Evolutionary conservation across 2,797 vertebrate species (phyloP).

Genomic region (Taenioides sp.): DNA sequence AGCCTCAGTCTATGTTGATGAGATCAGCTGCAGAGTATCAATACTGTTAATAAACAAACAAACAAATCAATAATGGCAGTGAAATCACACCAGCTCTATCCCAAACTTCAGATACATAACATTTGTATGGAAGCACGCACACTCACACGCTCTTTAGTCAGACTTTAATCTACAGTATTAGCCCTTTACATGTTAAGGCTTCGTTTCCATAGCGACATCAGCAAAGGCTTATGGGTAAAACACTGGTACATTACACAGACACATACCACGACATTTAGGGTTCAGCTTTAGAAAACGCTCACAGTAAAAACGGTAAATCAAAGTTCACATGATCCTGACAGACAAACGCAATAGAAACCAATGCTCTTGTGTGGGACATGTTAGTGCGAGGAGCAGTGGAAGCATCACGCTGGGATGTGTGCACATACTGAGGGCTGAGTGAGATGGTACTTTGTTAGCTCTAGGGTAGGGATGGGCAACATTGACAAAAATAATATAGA

Average conservation of each 20-base stretch:
- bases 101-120: too few relatives aligned
- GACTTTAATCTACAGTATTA: conserved; percentile 14
- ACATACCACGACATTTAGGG: neutral
- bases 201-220: conserved; percentile 7
- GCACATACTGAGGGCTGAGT: too few relatives aligned
- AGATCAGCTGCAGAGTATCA: too few relatives aligned
- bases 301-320: neutral
- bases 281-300: neutral
- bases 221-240: conserved; percentile 10
- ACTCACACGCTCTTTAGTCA: neutral
- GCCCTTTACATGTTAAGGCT: conserved; percentile 18
- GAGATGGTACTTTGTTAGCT: neutral
- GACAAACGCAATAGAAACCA: too few relatives aligned
- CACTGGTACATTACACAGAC: conserved; percentile 6
- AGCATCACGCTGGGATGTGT: too few relatives aligned
- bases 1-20: too few relatives aligned
- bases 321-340: neutral
- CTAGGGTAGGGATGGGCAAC: neutral
- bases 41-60: too few relatives aligned
- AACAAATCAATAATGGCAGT: too few relatives aligned
- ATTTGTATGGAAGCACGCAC: too few relatives aligned
- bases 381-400: neutral
- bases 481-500: neutral
- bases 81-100: too few relatives aligned
- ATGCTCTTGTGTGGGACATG: neutral